phyloP scores from a whole-genome alignment of 2,113 vertebrate genomes.

The Archilochus colubris region DNA sequence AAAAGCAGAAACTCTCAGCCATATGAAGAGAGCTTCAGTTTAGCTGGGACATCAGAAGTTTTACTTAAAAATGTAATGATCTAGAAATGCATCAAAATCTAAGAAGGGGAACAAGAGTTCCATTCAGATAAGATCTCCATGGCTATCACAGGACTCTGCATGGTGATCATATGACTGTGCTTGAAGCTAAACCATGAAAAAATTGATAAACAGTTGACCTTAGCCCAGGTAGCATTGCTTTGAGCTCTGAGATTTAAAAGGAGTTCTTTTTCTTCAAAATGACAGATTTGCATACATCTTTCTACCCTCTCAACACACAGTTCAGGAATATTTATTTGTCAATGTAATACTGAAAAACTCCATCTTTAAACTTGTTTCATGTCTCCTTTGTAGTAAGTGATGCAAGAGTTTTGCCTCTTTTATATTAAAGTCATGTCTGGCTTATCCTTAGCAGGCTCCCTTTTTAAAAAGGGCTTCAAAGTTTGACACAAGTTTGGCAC shows the following conservation, averaged over 20 bases:
- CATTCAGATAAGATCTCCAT: constrained; percentile 27
- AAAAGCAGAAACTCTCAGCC: not conserved
- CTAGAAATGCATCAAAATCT: not conserved
- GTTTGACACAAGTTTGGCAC: not conserved
- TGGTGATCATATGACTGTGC: constrained; percentile 46
- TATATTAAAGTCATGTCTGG: not conserved
- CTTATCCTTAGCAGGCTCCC: not conserved
- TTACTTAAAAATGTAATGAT: not conserved
- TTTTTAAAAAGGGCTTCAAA: not conserved
- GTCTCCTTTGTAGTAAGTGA: not conserved
- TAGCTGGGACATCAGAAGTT: not conserved
- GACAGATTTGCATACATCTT: not conserved
- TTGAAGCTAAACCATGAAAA: not conserved
- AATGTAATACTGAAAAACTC: not conserved
- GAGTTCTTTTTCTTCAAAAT: not conserved
- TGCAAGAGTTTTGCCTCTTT: not conserved
- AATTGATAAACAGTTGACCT: not conserved
- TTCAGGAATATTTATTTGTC: not conserved
- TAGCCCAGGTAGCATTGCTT: not conserved
- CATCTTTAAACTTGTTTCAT: not conserved
- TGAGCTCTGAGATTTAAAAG: not conserved
- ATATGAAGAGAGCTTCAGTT: not conserved
- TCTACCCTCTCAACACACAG: not conserved
- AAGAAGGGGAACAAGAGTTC: constrained; percentile 14
- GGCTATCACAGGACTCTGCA: constrained; percentile 45